Evolutionary conservation across 2,888 invertebrate genomes (phyloP), one percentile per base, ranked within the genome.

Genomic region (Heterodera filipjevi): DNA sequence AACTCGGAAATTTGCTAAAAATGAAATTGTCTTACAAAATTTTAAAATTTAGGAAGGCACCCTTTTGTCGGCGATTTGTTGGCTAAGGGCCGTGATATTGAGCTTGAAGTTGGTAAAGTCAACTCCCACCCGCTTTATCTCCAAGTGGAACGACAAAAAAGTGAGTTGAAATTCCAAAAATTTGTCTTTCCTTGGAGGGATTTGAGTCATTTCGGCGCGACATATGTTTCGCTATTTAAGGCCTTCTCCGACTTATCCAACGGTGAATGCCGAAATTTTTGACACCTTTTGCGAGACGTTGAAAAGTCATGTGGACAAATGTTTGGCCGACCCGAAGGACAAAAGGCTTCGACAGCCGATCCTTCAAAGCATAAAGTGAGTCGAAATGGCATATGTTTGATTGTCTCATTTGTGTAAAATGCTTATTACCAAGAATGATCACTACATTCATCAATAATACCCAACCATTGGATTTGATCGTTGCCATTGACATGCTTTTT

Each of bases 391-490:
- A n/a, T n/a, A n/a, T n/a, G n/a, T n/a, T n/a, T n/a, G n/a, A n/a
- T n/a, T n/a, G n/a, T n/a, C n/a, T n/a, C n/a, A n/a, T n/a, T n/a
- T n/a, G n/a, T n/a, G n/a, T n/a, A n/a, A n/a, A n/a, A n/a, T n/a
- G n/a, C n/a, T n/a, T n/a, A n/a, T n/a, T n/a, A n/a, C 14, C 27
- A 30, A 90, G 90, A 82, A 89, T 90, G 12, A 83, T 90, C 46
- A 89, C 90, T 83, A 86, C 87, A 44, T 86, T 87, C 53, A 83
- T 90, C 76, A 89, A 88, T 74, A 87, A 88, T 70, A 87, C 90
- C 1, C 89, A 90, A 81, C 90, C 90, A 1, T 87, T 87, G 5
- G 89, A 90, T 71, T 84, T 90, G 46, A 84, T 85, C 53, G 89
- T 87, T 76, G 86, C 88, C 5, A 77, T 90, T 32, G 81, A 84